Conservation (phyloP, 2,113 vertebrate genomes). For the Myrmecobius fasciatus region DNA sequence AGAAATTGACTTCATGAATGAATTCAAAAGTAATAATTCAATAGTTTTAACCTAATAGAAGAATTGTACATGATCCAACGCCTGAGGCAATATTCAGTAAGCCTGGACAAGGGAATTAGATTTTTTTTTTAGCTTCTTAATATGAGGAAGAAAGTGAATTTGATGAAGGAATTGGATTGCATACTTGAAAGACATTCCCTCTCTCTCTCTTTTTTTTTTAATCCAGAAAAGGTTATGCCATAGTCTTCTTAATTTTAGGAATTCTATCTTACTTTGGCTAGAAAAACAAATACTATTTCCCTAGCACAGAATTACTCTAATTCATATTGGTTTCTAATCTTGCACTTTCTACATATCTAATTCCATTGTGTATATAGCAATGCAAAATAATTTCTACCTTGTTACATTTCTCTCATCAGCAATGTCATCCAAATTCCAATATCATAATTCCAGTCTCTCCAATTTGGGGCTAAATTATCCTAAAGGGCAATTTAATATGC, state of each 20-base stretch:
- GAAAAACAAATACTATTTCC: not conserved
- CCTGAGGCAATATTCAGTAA: slow-evolving; percentile 18
- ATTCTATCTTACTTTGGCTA: slow-evolving; percentile 17
- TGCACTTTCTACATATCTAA: not conserved
- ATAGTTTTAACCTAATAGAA: slow-evolving; percentile 17
- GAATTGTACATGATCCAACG: slow-evolving; percentile 25
- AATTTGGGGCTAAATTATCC: not conserved
- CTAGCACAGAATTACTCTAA: slow-evolving; percentile 5
- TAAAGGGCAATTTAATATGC: not conserved
- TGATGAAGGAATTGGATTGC: not conserved
- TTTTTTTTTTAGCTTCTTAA: not conserved
- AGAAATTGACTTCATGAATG: not conserved
- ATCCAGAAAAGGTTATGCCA: not conserved
- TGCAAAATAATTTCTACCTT: not conserved
- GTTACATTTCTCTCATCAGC: not conserved
- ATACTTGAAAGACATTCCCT: slow-evolving; percentile 1
- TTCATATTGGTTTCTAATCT: slow-evolving; percentile 6
- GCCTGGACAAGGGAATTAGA: slow-evolving; percentile 5
- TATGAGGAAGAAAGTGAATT: slow-evolving; percentile 6
- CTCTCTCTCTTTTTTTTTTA: not conserved
- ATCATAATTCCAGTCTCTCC: not conserved
- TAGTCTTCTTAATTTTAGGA: slow-evolving; percentile 24
- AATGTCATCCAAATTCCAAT: not conserved
- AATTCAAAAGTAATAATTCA: slow-evolving; percentile 34
- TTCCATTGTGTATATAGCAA: not conserved